These are phyloP conservation scores for Anolis sagrei DNA, from an alignment of 2,113 vertebrate species.

Conservation along the genomic window DNA sequence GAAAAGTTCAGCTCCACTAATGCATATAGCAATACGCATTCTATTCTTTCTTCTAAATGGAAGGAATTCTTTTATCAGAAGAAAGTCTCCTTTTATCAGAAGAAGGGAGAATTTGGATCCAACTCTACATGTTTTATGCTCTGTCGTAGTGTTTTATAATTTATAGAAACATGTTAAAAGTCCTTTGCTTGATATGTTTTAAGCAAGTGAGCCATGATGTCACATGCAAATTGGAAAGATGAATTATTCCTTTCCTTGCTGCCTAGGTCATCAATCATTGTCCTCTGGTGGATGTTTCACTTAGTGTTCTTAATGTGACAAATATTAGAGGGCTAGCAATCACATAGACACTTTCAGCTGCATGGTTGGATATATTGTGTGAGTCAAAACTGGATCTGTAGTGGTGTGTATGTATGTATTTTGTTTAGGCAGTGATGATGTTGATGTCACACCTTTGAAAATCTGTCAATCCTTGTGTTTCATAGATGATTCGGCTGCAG, in stretches of 20 bases:
- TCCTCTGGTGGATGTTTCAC: conserved; percentile 8
- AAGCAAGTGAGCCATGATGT: neutral
- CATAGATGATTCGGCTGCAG: conserved; percentile 86
- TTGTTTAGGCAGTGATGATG: conserved; percentile 60
- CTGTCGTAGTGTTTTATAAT: conserved; percentile 20
- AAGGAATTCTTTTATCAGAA: neutral
- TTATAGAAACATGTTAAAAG: neutral
- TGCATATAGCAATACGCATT: neutral
- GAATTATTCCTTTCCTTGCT: neutral
- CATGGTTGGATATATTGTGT: neutral
- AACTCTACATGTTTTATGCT: conserved; percentile 3
- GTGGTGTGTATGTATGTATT: neutral
- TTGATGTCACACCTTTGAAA: conserved; percentile 63
- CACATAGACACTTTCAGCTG: conserved; percentile 7
- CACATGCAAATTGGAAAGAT: neutral
- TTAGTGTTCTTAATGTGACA: conserved; percentile 15
- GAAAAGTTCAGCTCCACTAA: neutral
- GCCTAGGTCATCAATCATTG: neutral
- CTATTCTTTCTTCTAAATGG: neutral
- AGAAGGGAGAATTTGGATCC: neutral
- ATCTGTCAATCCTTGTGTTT: conserved; percentile 67
- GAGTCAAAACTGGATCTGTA: neutral
- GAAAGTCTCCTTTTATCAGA: neutral
- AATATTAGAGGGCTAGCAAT: conserved; percentile 35
- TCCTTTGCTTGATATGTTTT: neutral